Evolutionary conservation across 1,140 invertebrate genomes (phyloP).

Genomic region (Phortica variegata): DNA sequence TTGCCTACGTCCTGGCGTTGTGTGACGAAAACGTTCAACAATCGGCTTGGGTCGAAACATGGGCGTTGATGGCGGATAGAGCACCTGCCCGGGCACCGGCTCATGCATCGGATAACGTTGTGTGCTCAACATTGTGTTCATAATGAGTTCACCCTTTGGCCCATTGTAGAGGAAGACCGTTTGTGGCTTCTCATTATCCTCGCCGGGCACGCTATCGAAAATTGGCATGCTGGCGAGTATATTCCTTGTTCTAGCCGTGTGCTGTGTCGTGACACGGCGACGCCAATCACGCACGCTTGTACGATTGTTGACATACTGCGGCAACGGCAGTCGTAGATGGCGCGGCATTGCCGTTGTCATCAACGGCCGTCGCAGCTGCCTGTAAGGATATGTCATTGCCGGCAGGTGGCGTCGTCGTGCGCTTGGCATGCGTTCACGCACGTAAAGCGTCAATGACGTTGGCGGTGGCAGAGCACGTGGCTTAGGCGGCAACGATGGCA

Average conservation of each 20-base stretch:
- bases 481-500: neutral
- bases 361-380: neutral
- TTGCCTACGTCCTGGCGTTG: conserved; percentile 25
- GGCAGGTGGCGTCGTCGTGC: too few species aligned
- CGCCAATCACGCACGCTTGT: conserved; percentile 2
- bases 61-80: conserved; percentile 42
- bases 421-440: conserved; percentile 9
- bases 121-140: conserved; percentile 45
- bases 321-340: conserved; percentile 6
- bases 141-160: conserved; percentile 30
- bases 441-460: conserved; percentile 21
- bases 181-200: conserved; percentile 18
- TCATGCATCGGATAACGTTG: conserved; percentile 49
- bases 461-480: neutral
- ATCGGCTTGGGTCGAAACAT: conserved; percentile 48
- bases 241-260: too few species aligned
- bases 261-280: conserved; percentile 4
- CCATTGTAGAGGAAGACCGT: conserved; percentile 45
- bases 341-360: neutral
- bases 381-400: too few species aligned
- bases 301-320: neutral
- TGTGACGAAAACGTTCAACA: conserved; percentile 35
- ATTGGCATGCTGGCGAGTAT: conserved; percentile 35
- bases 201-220: conserved; percentile 38
- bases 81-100: conserved; percentile 41